These are phyloP conservation scores for Ecliptopera silaceata DNA, from an alignment of 2,888 invertebrate genomes.

Conservation along the genomic window DNA sequence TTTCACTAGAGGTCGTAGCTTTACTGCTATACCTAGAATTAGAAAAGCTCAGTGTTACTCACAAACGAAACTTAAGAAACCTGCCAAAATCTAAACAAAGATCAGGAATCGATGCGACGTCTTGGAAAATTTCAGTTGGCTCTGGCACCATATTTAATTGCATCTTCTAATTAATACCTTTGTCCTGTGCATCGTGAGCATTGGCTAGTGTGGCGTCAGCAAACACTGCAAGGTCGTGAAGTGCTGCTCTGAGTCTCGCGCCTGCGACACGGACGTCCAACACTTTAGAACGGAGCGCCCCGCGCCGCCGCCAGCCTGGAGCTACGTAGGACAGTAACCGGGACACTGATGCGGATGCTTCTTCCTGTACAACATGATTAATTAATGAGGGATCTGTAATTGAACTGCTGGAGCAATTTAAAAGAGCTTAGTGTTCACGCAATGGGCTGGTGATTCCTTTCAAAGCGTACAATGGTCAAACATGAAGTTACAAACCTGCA, in stretches of 20 bases:
- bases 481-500: conserved; percentile 76
- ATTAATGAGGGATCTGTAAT: background rate
- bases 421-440: too few species aligned
- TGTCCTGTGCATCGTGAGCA: conserved; percentile 91
- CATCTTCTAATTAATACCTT: conserved; percentile 70
- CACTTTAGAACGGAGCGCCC: conserved; percentile 89
- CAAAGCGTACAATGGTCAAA: background rate
- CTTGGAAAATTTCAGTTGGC: too few species aligned
- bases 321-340: conserved; percentile 87
- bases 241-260: conserved; percentile 88
- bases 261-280: conserved; percentile 93
- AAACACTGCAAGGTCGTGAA: conserved; percentile 95
- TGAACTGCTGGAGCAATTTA: too few species aligned
- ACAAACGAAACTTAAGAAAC: too few species aligned
- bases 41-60: background rate
- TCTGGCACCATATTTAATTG: background rate
- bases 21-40: conserved; percentile 83
- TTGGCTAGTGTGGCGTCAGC: conserved; percentile 94
- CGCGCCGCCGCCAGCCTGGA: conserved; percentile 91
- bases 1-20: conserved; percentile 90
- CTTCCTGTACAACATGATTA: conserved; percentile 64
- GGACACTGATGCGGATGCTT: conserved; percentile 92
- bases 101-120: too few species aligned
- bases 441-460: too few species aligned
- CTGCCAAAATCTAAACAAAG: too few species aligned